These are phyloP conservation scores for Fukomys damarensis DNA, from an alignment of 2,113 vertebrate genomes.

Conservation along the genomic window DNA sequence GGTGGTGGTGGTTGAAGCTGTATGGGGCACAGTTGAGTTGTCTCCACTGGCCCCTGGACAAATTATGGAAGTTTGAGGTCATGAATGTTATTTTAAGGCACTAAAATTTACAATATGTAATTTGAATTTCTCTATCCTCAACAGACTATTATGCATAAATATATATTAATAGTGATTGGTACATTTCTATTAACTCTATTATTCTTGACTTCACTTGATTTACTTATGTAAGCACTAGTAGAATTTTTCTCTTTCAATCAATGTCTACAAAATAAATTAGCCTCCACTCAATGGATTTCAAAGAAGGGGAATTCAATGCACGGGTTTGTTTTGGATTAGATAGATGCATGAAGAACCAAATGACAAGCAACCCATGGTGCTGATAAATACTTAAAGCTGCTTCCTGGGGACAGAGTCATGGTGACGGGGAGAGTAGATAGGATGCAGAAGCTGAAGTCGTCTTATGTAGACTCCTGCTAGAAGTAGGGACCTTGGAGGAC, in stretches of 20 bases:
- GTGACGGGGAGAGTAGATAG: neutral
- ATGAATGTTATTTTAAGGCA: neutral
- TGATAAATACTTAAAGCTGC: neutral
- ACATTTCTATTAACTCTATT: neutral
- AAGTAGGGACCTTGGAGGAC: neutral
- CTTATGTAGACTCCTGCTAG: neutral
- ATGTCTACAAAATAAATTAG: neutral
- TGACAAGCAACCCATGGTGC: accelerated
- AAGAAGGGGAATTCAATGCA: neutral
- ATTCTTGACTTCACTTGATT: neutral
- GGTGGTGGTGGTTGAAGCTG: too few relatives aligned
- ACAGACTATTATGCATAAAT: neutral
- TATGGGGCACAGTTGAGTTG: accelerated
- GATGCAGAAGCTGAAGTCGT: neutral
- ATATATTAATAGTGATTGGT: neutral
- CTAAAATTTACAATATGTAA: neutral
- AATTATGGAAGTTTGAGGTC: neutral
- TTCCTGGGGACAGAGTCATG: too few relatives aligned
- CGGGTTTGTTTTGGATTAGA: neutral
- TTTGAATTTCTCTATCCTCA: neutral
- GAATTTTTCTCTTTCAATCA: neutral
- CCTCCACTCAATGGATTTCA: neutral
- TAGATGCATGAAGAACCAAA: neutral
- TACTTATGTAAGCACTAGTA: neutral
- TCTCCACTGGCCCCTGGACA: neutral